Evolutionary conservation across 2,888 invertebrate genomes (phyloP).

Genomic region (Ganaspis brasiliensis): DNA sequence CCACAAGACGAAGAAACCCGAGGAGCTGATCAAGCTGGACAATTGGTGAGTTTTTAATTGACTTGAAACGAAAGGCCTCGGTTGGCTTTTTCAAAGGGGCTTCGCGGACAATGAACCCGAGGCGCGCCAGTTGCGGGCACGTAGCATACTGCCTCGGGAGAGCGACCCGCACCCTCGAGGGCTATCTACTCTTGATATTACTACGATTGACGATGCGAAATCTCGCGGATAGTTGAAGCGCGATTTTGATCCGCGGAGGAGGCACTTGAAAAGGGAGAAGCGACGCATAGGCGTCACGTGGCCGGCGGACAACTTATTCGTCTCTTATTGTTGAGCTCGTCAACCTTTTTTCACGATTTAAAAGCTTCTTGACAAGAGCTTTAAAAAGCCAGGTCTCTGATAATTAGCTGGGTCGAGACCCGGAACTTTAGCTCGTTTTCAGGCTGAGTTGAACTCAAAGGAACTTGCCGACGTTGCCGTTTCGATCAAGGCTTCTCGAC

Average conservation of each 20-base stretch:
- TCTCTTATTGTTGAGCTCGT: background rate
- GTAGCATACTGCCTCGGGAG: constrained; percentile 58
- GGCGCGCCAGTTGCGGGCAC: constrained; percentile 73
- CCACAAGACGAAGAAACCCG: constrained; percentile 94
- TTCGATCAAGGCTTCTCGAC: constrained; percentile 13
- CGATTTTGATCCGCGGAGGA: constrained; percentile 48
- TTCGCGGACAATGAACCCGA: constrained; percentile 80
- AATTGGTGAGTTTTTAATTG: constrained; percentile 89
- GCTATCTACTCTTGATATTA: constrained; percentile 32
- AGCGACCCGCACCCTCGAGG: constrained; percentile 41
- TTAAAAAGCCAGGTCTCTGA: constrained; percentile 44
- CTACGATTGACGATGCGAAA: constrained; percentile 38
- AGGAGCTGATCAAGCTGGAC: constrained; percentile 96
- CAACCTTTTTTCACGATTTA: background rate
- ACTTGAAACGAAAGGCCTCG: constrained; percentile 36
- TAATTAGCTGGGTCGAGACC: constrained; percentile 55
- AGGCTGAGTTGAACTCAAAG: constrained; percentile 20
- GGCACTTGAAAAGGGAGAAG: constrained; percentile 13
- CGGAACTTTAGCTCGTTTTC: constrained; percentile 47
- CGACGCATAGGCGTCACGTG: constrained; percentile 39
- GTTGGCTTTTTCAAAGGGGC: constrained; percentile 63
- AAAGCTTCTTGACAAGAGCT: background rate
- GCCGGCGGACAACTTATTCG: background rate
- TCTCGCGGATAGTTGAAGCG: constrained; percentile 41
- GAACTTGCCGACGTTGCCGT: constrained; percentile 34